A percentile compares a stretch with the other conserved stretches of the same genome.
These are phyloP conservation scores for Pteruthius melanotis DNA, from an alignment of 2,113 vertebrate species.

Conservation along the genomic window DNA sequence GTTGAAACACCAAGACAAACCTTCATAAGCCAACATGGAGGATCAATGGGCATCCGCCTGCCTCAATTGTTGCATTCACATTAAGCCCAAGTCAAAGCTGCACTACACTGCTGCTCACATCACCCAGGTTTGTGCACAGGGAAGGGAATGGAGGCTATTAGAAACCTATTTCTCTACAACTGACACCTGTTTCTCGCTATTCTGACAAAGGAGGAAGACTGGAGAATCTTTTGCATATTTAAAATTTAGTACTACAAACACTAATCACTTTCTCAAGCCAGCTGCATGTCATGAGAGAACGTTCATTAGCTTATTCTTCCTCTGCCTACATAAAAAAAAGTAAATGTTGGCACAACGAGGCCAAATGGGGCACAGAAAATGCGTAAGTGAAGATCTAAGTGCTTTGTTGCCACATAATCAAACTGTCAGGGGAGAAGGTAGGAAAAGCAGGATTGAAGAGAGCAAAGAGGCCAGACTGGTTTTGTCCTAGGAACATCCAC, in stretches of 20 bases:
- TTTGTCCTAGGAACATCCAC: neutral
- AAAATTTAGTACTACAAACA: neutral
- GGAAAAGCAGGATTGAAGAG: neutral
- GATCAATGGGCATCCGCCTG: rapidly evolving
- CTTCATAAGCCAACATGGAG: neutral
- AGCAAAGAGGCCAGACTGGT: neutral
- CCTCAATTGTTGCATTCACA: rapidly evolving
- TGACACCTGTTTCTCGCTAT: neutral
- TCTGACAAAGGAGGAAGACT: neutral
- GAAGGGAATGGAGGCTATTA: neutral
- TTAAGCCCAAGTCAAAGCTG: neutral
- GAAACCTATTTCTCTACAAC: neutral
- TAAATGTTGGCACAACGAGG: neutral
- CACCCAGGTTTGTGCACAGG: neutral
- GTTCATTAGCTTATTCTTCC: neutral
- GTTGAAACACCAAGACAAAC: neutral
- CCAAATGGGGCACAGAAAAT: neutral
- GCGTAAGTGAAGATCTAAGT: neutral
- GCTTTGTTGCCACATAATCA: neutral
- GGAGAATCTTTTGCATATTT: neutral
- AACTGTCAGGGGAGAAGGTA: neutral
- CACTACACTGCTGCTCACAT: neutral
- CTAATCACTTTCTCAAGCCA: neutral
- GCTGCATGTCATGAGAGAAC: rapidly evolving
- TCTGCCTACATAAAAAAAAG: neutral